Conservation (phyloP, 2,113 vertebrate genomes). For the Stegostoma tigrinum region DNA sequence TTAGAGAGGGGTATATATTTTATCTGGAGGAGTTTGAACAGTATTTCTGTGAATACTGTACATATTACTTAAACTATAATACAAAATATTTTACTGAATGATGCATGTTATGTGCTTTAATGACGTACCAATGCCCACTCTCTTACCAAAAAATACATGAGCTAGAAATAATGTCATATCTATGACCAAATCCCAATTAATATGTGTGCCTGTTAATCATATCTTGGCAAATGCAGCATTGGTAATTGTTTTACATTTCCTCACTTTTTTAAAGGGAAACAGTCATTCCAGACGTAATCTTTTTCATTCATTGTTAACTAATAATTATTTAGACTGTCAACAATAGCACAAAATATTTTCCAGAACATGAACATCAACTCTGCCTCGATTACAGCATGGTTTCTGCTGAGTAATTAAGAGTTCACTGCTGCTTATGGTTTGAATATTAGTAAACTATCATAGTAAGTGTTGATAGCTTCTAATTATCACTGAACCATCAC, state of each 20-base stretch:
- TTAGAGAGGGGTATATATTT: neutral
- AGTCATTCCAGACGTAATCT: neutral
- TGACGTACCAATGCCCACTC: neutral
- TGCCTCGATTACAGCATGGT: neutral
- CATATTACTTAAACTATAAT: neutral
- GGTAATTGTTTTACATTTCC: neutral
- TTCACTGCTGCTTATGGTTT: neutral
- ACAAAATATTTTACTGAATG: neutral
- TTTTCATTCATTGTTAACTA: conserved; percentile 1
- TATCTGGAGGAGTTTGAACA: neutral
- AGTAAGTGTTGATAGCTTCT: neutral
- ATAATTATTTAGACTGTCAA: neutral
- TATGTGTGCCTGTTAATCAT: neutral
- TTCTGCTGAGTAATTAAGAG: neutral
- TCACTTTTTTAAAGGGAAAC: neutral
- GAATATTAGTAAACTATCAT: neutral
- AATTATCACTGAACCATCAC: neutral
- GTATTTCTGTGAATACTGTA: neutral
- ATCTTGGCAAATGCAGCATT: neutral
- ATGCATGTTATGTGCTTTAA: neutral
- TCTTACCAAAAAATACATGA: neutral
- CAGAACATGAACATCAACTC: neutral
- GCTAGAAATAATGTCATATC: neutral
- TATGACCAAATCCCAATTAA: neutral
- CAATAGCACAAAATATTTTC: conserved; percentile 16